phyloP scores from a whole-genome alignment of 2,888 invertebrate species.

The Ommatoiulus sabulosus region DNA sequence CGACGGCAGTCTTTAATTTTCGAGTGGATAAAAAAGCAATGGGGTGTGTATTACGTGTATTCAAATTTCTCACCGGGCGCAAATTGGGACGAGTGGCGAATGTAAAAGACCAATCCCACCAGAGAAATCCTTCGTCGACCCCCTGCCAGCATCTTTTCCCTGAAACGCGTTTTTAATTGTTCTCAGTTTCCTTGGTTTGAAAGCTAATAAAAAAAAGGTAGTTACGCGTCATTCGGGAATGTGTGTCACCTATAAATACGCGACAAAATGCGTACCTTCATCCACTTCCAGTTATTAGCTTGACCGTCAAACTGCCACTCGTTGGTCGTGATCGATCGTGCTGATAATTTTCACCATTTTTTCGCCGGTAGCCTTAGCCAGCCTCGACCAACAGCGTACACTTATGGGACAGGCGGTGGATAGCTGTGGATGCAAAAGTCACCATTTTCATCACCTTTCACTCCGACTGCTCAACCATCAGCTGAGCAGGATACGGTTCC shows the following conservation, averaged over 20 bases:
- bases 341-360: conserved; percentile 46
- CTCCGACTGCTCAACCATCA: not conserved
- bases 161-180: conserved; percentile 45
- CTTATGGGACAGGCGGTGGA: conserved; percentile 42
- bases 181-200: conserved; percentile 30
- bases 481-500: conserved; percentile 30
- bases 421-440: conserved; percentile 37
- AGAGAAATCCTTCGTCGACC: conserved; percentile 21
- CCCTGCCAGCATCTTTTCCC: conserved; percentile 38
- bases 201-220: not conserved
- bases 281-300: conserved; percentile 45
- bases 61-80: not conserved
- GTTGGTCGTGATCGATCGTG: conserved; percentile 47
- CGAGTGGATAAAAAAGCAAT: not conserved
- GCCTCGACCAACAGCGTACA: not conserved
- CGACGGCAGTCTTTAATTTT: not conserved
- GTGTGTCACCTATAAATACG: conserved; percentile 46
- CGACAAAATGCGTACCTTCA: conserved; percentile 45
- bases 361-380: not conserved
- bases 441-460: not conserved
- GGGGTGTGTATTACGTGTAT: conserved; percentile 28
- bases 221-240: conserved; percentile 20
- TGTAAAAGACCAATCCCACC: conserved; percentile 37
- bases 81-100: conserved; percentile 39
- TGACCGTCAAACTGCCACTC: conserved; percentile 35